Evolutionary conservation across 2,888 invertebrate species (phyloP).

Genomic region (Nomada fucata): DNA sequence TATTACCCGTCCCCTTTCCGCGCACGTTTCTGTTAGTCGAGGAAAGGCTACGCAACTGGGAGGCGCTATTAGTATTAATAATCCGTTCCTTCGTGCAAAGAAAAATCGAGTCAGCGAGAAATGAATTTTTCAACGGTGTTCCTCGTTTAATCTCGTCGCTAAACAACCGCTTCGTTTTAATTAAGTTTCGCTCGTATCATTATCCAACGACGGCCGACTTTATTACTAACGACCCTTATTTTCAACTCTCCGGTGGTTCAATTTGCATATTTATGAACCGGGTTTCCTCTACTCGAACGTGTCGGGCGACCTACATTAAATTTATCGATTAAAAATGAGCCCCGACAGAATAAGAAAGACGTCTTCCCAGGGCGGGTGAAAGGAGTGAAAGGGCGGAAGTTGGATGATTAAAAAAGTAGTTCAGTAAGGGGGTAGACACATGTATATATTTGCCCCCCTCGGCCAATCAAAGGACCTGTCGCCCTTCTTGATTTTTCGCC

Average conservation of each 20-base stretch:
- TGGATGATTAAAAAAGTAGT: constrained; percentile 45
- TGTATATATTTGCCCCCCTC: background rate
- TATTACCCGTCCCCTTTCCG: background rate
- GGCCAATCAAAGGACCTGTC: constrained; percentile 62
- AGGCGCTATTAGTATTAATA: constrained; percentile 69
- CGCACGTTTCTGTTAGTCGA: constrained; percentile 26
- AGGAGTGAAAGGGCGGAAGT: constrained; percentile 8
- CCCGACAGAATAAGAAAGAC: background rate
- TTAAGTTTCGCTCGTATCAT: background rate
- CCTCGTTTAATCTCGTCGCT: no score
- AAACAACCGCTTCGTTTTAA: background rate
- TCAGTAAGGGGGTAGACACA: constrained; percentile 26
- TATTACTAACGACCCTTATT: constrained; percentile 26
- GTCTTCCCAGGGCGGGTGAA: background rate
- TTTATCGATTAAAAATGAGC: constrained; percentile 77
- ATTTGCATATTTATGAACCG: constrained; percentile 47
- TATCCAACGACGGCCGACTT: constrained; percentile 3
- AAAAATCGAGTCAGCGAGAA: no score
- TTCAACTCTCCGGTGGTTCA: constrained; percentile 38
- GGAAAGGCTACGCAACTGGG: constrained; percentile 54
- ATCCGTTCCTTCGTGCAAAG: constrained; percentile 2
- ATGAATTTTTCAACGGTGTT: no score
- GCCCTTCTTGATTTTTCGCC: constrained; percentile 62
- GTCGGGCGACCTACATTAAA: constrained; percentile 73
- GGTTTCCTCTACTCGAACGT: constrained; percentile 19